A percentile compares a stretch with the other conserved stretches of the same genome.
Evolutionary conservation across 2,888 invertebrate species (phyloP).

Genomic region (Thelaira solivaga): DNA sequence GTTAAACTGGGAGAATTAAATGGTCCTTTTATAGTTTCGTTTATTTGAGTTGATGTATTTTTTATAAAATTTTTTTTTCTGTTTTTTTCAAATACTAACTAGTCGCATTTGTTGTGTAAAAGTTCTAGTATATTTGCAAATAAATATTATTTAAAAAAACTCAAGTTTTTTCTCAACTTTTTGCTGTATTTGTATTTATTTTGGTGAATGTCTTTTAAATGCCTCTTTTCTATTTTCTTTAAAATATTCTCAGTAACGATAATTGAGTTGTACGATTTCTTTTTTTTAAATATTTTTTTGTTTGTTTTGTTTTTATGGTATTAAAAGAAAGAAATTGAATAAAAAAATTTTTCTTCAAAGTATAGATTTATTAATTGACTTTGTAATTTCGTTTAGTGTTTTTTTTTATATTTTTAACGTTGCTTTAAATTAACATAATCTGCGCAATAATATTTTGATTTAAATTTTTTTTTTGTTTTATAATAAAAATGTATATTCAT

Average conservation of each 20-base stretch:
- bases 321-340: neutral
- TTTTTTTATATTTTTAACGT: conserved; percentile 33
- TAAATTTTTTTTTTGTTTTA: conserved; percentile 1
- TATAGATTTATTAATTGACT: conserved; percentile 42
- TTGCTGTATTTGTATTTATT: conserved; percentile 43
- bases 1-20: neutral
- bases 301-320: neutral
- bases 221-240: conserved; percentile 61
- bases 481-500: neutral
- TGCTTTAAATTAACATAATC: conserved; percentile 67
- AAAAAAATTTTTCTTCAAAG: neutral
- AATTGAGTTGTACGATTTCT: conserved; percentile 42
- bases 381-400: conserved; percentile 19
- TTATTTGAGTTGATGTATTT: neutral
- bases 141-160: neutral
- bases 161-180: conserved; percentile 39
- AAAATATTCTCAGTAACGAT: conserved; percentile 37
- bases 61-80: neutral
- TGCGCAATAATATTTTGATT: conserved; percentile 69
- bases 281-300: neutral
- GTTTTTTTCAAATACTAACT: too few relatives aligned
- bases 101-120: conserved; percentile 35
- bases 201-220: conserved; percentile 77
- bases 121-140: conserved; percentile 21
- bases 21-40: conserved; percentile 10